Percentiles rank a stretch among this genome's conserved stretches.
Evolutionary conservation across 1,140 invertebrate species (phyloP).

Genomic region (Lepidurus apus): DNA sequence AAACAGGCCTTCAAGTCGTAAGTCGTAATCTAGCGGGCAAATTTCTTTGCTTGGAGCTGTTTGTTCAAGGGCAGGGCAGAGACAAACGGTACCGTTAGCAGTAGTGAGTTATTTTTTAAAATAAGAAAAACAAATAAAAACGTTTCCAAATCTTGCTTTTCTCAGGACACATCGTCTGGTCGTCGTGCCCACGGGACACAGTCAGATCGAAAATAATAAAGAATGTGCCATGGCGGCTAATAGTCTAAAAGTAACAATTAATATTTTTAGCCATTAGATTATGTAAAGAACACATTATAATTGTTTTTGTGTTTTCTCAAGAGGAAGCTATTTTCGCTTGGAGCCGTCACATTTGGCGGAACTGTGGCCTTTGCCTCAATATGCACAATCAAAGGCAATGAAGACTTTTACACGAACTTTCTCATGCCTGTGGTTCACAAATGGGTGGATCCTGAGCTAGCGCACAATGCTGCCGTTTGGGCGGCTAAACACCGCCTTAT

Average conservation of each 20-base stretch:
- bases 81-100: no score
- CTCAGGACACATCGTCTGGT: no score
- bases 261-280: slow-evolving; percentile 16
- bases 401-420: slow-evolving; percentile 67
- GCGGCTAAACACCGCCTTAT: slow-evolving; percentile 63
- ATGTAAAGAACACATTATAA: background rate
- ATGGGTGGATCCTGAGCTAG: slow-evolving; percentile 63
- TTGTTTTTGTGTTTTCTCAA: slow-evolving; percentile 42
- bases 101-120: no score
- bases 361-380: slow-evolving; percentile 55
- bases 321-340: slow-evolving; percentile 51
- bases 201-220: no score
- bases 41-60: no score
- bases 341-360: slow-evolving; percentile 54
- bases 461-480: slow-evolving; percentile 68
- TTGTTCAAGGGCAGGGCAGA: no score
- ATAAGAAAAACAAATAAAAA: no score
- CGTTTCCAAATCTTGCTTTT: no score
- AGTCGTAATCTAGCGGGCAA: no score
- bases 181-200: no score
- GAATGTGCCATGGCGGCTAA: background rate
- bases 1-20: no score
- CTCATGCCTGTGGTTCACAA: slow-evolving; percentile 62
- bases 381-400: slow-evolving; percentile 62
- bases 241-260: background rate